Conservation (phyloP, 2,888 invertebrate species). For the Torymus tubicola region DNA sequence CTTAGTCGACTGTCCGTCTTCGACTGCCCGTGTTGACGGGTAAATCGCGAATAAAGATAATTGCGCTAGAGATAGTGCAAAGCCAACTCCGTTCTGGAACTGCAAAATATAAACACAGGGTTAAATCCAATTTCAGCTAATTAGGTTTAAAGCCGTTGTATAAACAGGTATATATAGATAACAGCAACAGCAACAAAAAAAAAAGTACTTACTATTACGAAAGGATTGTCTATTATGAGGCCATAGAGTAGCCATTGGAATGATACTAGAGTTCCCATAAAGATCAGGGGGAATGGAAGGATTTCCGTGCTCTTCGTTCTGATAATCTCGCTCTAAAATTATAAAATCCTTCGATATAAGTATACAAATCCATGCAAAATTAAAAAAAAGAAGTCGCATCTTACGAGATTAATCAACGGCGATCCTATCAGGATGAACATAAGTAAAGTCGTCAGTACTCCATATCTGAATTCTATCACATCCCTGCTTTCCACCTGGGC, state of each 20-base stretch:
- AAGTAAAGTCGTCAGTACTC: slow-evolving; percentile 83
- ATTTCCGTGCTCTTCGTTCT: slow-evolving; percentile 89
- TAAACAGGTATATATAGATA: neutral
- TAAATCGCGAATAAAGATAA: slow-evolving; percentile 84
- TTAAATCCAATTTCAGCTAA: slow-evolving; percentile 67
- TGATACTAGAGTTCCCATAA: slow-evolving; percentile 88
- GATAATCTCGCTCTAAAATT: slow-evolving; percentile 84
- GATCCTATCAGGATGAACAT: slow-evolving; percentile 83
- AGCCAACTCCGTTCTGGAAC: slow-evolving; percentile 85
- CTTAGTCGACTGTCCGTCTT: slow-evolving; percentile 34
- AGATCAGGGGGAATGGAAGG: slow-evolving; percentile 92
- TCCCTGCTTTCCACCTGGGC: slow-evolving; percentile 82
- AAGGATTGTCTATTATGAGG: slow-evolving; percentile 84
- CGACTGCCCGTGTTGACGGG: slow-evolving; percentile 75
- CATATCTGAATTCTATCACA: slow-evolving; percentile 83
- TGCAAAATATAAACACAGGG: slow-evolving; percentile 67
- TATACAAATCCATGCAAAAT: no score
- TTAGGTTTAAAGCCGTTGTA: slow-evolving; percentile 33
- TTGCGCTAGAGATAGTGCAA: slow-evolving; percentile 81
- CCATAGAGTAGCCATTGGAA: slow-evolving; percentile 90
- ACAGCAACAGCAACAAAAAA: neutral
- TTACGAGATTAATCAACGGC: slow-evolving; percentile 84
- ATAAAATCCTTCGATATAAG: slow-evolving; percentile 31
- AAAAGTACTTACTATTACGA: slow-evolving; percentile 83
- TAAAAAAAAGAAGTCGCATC: slow-evolving; percentile 64